These are phyloP conservation scores for Urocitellus parryii DNA, from an alignment of 2,113 vertebrate genomes.

Conservation along the genomic window DNA sequence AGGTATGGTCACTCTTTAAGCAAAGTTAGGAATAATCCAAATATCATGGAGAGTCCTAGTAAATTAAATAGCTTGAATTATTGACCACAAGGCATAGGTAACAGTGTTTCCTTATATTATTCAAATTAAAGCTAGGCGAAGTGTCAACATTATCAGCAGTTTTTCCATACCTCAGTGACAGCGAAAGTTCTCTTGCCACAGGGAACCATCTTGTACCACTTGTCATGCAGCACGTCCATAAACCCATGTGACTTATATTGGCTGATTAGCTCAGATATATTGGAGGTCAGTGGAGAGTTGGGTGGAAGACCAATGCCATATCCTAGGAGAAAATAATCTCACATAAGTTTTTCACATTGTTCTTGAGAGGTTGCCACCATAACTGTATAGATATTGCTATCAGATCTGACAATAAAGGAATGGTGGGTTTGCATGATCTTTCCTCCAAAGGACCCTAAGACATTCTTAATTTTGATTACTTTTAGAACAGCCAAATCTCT, in stretches of 20 bases:
- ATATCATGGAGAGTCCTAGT: not conserved
- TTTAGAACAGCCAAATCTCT: not conserved
- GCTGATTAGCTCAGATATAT: slow-evolving; percentile 97
- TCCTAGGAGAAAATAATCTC: slow-evolving; percentile 87
- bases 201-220: slow-evolving; percentile 99
- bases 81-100: not conserved
- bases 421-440: not conserved
- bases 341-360: not conserved
- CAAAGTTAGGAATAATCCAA: not conserved
- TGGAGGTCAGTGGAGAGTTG: slow-evolving; percentile 96
- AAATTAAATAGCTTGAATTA: not conserved
- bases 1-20: not conserved
- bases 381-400: not conserved
- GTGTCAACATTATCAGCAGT: not conserved
- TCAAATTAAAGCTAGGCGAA: slow-evolving; percentile 2
- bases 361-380: not conserved
- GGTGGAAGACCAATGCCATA: slow-evolving; percentile 99
- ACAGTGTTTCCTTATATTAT: not conserved
- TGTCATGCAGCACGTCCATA: slow-evolving; percentile 98
- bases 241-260: slow-evolving; percentile 99
- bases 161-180: slow-evolving; percentile 93
- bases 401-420: not conserved
- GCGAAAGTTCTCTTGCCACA: slow-evolving; percentile 98
- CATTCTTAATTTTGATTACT: not conserved
- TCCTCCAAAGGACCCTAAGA: not conserved